phyloP scores from a whole-genome alignment of 2,113 vertebrate genomes.

The Lucifuga dentata region DNA sequence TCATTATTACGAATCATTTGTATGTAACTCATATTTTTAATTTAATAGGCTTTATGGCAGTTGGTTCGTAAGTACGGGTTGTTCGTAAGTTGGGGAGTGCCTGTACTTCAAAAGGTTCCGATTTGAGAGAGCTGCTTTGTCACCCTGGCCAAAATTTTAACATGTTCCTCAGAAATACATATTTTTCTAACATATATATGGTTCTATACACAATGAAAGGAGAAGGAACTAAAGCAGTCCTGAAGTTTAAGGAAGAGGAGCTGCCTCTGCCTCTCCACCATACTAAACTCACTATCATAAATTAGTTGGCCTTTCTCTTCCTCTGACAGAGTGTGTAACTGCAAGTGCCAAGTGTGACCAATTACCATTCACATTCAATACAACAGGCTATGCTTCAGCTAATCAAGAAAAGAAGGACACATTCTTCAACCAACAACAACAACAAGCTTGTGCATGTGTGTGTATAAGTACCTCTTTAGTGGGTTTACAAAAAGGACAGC shows the following conservation, averaged over 20 bases:
- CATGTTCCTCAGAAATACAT: not conserved
- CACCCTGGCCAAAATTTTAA: not conserved
- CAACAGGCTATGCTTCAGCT: slow-evolving; percentile 42
- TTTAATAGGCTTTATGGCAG: too few relatives aligned
- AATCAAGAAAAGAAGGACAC: slow-evolving; percentile 50
- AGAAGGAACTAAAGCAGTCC: slow-evolving; percentile 21
- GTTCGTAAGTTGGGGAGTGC: too few relatives aligned
- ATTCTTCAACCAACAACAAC: slow-evolving; percentile 40
- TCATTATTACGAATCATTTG: too few relatives aligned
- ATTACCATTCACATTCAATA: slow-evolving; percentile 57
- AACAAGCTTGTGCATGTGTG: slow-evolving; percentile 26
- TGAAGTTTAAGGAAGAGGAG: slow-evolving; percentile 11
- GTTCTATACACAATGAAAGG: slow-evolving; percentile 7
- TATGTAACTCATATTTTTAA: too few relatives aligned
- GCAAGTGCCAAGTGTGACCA: slow-evolving; percentile 62
- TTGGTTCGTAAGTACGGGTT: too few relatives aligned
- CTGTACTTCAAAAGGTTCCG: too few relatives aligned
- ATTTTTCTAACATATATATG: not conserved
- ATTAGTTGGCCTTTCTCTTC: slow-evolving; percentile 54
- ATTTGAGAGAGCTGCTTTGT: not conserved
- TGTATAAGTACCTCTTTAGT: slow-evolving; percentile 20
- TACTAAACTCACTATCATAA: slow-evolving; percentile 34
- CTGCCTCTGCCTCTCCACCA: slow-evolving; percentile 1
- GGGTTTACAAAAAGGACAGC: slow-evolving; percentile 31
- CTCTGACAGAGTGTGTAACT: slow-evolving; percentile 64